phyloP scores from a whole-genome alignment of 2,888 invertebrate species.

The Synanthedon andrenaeformis region DNA sequence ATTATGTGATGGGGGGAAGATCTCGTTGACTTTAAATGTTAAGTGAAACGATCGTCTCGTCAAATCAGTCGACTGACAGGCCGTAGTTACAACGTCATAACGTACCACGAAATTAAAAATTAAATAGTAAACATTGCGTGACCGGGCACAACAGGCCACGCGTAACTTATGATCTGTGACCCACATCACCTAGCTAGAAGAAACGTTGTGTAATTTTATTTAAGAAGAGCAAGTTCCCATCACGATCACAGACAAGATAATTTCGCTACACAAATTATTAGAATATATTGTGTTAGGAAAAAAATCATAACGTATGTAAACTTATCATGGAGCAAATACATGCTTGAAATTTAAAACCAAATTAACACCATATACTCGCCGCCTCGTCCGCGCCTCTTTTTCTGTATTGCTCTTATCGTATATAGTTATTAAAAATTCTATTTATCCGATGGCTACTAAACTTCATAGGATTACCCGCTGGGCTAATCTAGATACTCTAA shows the following conservation, averaged over 20 bases:
- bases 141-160: slow-evolving; percentile 30
- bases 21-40: background rate
- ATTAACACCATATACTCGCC: too few species aligned
- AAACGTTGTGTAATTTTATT: slow-evolving; percentile 26
- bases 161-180: slow-evolving; percentile 42
- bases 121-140: slow-evolving; percentile 27
- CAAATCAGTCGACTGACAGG: slow-evolving; percentile 16
- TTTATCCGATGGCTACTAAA: too few species aligned
- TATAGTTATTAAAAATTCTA: too few species aligned
- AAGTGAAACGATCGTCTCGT: background rate
- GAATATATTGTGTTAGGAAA: background rate
- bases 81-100: slow-evolving; percentile 23
- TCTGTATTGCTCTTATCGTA: too few species aligned
- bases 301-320: background rate
- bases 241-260: slow-evolving; percentile 13
- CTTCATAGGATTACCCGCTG: too few species aligned
- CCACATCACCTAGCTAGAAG: slow-evolving; percentile 24
- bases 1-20: background rate
- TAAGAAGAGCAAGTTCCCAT: slow-evolving; percentile 25
- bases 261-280: background rate
- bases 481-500: too few species aligned
- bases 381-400: too few species aligned
- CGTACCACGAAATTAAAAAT: slow-evolving; percentile 17
- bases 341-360: too few species aligned
- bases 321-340: too few species aligned